A percentile compares a stretch with the other conserved stretches of the same genome.
Evolutionary conservation across 2,888 invertebrate species (phyloP).

Genomic region (Stratiomys singularior): DNA sequence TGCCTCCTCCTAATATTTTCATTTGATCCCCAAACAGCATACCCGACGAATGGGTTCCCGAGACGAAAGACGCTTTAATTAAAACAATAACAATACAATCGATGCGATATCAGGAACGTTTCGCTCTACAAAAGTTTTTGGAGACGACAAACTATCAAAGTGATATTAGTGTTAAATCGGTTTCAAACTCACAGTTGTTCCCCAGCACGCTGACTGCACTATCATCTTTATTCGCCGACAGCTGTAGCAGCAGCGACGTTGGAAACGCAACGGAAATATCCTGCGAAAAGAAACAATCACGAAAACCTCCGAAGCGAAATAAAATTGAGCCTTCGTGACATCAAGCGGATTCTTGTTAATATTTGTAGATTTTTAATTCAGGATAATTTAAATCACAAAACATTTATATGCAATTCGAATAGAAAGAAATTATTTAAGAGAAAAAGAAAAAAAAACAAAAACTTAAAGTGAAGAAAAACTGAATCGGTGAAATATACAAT

Average conservation of each 20-base stretch:
- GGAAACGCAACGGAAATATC: conserved; percentile 48
- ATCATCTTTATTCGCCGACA: background rate
- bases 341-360: conserved; percentile 46
- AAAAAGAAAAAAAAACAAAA: conserved; percentile 11
- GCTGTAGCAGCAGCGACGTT: conserved; percentile 47
- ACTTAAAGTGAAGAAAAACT: conserved; percentile 4
- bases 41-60: conserved; percentile 87
- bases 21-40: conserved; percentile 69
- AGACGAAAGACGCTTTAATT: conserved; percentile 73
- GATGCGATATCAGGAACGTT: conserved; percentile 50
- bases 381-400: background rate
- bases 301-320: conserved; percentile 59
- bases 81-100: conserved; percentile 70
- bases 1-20: background rate
- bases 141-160: conserved; percentile 42
- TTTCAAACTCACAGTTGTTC: conserved; percentile 14
- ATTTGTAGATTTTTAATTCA: conserved; percentile 24
- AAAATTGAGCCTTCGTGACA: conserved; percentile 55
- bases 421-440: conserved; percentile 10
- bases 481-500: no score
- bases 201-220: background rate
- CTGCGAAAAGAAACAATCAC: conserved; percentile 59
- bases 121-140: conserved; percentile 51
- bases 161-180: conserved; percentile 47
- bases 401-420: conserved; percentile 3